Percentiles rank a stretch among this genome's conserved stretches.
Evolutionary conservation across 2,888 invertebrate genomes (phyloP).

Genomic region (Amphipoea oculea): DNA sequence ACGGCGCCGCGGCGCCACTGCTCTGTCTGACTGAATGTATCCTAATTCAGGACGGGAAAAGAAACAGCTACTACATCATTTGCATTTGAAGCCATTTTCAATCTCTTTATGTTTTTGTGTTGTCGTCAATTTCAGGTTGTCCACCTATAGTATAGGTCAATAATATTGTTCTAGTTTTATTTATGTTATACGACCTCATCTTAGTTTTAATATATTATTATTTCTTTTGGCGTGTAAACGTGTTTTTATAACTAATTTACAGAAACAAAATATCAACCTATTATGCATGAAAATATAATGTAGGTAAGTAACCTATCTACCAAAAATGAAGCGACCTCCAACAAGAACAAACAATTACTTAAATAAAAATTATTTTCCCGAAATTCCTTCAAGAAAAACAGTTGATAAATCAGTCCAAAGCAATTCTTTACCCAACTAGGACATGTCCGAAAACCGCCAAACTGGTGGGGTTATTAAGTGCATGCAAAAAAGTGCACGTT

Average conservation of each 20-base stretch:
- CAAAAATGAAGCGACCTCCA: background rate
- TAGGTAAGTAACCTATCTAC: background rate
- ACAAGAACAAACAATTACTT: background rate
- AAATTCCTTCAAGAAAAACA: background rate
- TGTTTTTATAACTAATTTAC: background rate
- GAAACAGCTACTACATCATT: background rate
- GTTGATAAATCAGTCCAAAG: background rate
- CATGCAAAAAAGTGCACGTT: slow-evolving; percentile 77
- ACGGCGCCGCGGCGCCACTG: slow-evolving; percentile 40
- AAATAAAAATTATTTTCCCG: background rate
- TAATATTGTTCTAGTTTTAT: background rate
- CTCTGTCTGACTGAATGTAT: background rate
- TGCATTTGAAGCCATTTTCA: background rate
- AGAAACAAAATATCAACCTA: background rate
- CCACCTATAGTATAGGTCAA: background rate
- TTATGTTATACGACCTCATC: background rate
- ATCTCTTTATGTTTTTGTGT: background rate
- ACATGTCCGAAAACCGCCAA: slow-evolving; percentile 29
- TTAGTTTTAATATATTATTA: background rate
- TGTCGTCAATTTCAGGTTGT: background rate
- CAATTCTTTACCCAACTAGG: background rate
- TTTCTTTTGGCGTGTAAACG: background rate
- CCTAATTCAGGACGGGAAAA: background rate
- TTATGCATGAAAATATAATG: background rate
- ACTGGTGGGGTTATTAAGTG: slow-evolving; percentile 51